Conservation (phyloP, 2,797 vertebrate genomes). For the Pseudopleuronectes americanus region DNA sequence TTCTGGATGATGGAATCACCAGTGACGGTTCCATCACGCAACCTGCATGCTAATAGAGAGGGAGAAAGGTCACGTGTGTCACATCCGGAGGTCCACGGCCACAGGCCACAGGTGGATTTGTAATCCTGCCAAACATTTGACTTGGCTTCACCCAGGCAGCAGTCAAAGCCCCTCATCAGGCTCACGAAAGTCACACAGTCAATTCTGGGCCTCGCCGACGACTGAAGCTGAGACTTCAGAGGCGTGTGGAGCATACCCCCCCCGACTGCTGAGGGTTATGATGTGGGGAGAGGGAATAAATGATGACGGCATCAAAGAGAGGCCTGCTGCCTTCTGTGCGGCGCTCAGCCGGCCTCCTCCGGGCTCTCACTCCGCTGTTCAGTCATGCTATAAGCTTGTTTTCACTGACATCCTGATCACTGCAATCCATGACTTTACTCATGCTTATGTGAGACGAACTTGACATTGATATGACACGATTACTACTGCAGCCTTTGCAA, state of each 20-base stretch:
- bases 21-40: neutral
- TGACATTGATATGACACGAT: conserved; percentile 27
- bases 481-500: neutral
- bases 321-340: conserved; percentile 35
- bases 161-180: conserved; percentile 16
- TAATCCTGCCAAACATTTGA: conserved; percentile 32
- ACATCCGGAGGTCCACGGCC: neutral
- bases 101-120: conserved; percentile 20
- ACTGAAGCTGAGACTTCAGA: conserved; percentile 62
- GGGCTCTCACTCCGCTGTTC: conserved; percentile 9
- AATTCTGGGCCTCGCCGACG: conserved; percentile 20
- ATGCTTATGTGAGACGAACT: neutral
- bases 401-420: neutral
- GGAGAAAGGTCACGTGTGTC: conserved; percentile 5
- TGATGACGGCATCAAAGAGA: conserved; percentile 62
- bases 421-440: conserved; percentile 7
- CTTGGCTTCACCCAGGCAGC: conserved; percentile 17
- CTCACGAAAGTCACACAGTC: conserved; percentile 46
- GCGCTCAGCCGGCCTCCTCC: conserved; percentile 19
- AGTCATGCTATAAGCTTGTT: neutral
- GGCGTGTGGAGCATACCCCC: conserved; percentile 31
- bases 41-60: neutral
- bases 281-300: conserved; percentile 63
- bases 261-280: conserved; percentile 51
- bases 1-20: neutral